Percentiles rank a stretch among this genome's conserved stretches.
These are phyloP conservation scores for Sapayoa aenigma DNA, from an alignment of 2,113 vertebrate genomes.

Conservation along the genomic window DNA sequence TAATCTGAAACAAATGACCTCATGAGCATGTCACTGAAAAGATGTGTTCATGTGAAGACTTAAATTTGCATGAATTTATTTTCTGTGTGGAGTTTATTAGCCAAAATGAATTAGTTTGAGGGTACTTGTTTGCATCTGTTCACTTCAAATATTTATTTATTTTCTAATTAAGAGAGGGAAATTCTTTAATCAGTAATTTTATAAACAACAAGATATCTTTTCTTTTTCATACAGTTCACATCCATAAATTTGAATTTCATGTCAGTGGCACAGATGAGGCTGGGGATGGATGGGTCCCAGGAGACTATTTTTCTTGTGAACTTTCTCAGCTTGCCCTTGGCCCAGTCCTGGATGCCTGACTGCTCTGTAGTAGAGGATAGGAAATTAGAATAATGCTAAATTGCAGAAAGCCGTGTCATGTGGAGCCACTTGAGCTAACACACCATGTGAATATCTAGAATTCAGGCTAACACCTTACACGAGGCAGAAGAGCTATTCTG, in stretches of 20 bases:
- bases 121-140: not conserved
- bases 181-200: not conserved
- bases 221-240: not conserved
- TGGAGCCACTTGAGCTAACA: not conserved
- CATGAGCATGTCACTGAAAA: not conserved
- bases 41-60: not conserved
- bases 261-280: not conserved
- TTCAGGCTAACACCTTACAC: not conserved
- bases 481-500: not conserved
- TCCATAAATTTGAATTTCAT: not conserved
- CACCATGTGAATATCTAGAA: not conserved
- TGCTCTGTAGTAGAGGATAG: not conserved
- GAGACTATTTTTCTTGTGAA: not conserved
- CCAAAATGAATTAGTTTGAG: not conserved
- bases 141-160: not conserved
- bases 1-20: conserved; percentile 45
- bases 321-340: not conserved
- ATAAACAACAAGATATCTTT: not conserved
- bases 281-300: not conserved
- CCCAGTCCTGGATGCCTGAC: not conserved
- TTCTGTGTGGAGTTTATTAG: not conserved
- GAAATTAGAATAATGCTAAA: not conserved
- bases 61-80: conserved; percentile 17
- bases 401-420: not conserved
- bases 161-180: not conserved